Base-by-base conservation (phyloP, 2,888 invertebrate species). In the Sphaerophoria rueppellii region DNA sequence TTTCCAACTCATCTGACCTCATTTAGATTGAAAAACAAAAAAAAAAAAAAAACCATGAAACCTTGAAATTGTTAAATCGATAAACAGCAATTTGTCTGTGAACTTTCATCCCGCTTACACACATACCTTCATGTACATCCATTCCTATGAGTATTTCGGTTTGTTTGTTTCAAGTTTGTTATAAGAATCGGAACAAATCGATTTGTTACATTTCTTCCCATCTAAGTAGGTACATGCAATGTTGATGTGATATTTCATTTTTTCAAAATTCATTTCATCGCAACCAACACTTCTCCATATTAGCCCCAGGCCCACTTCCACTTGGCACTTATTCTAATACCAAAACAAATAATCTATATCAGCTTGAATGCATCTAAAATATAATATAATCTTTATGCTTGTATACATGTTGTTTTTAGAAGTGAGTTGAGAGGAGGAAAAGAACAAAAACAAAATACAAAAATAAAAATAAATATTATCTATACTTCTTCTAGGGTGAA, bases 11-110 rank as follows among this genome's bases (percentile, higher is more conserved):
- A 65, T 5, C 37, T 57, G 35, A 75, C 43, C 58, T 67, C 43
- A 54, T 67, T 67, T 50, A 16, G 67, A 73, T 61, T 79, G 60
- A 55, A 79, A 67, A 60, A 34, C 46, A 12, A 54, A n/a, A 24
- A 43, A 46, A 57, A 32, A 58, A 24, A 43, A 46, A 57, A 32
- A 58, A 16, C 2, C 12, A 43, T 46, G 58, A 57, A 76, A 71
- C 75, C 75, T 71, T 83, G 74, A 74, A 80, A 80, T 57, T 83
- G 83, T 80, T 83, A 72, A 83, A 83, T 75, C 80, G 80, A 80
- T 83, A 80, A 63, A 67, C 71, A 75, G 61, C 52, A 43, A 57
- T 72, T 35, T 67, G 7, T 32, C 24, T 63, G 54, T 79, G 37
- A 46, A 69, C 61, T 74, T 37, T 12, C 61, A 69, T 52, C 50